Conservation (phyloP, 2,113 vertebrate genomes). For the Thalassarche chlororhynchos region DNA sequence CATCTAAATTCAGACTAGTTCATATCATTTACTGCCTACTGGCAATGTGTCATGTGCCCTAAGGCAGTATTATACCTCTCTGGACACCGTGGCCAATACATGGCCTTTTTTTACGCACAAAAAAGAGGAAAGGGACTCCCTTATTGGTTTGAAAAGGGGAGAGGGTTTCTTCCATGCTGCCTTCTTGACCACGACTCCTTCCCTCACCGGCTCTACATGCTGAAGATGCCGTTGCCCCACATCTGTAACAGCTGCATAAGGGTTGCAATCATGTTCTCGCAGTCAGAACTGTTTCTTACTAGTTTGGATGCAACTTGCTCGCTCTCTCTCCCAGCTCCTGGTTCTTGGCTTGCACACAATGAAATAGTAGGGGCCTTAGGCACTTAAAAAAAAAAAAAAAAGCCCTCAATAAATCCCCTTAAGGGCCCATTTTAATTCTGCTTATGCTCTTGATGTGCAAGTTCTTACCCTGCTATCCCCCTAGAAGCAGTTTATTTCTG, state of each 20-base stretch:
- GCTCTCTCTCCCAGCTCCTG: neutral
- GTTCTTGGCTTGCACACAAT: neutral
- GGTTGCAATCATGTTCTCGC: neutral
- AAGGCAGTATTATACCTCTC: neutral
- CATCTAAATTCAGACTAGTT: neutral
- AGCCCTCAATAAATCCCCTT: constrained; percentile 30
- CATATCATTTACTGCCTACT: neutral
- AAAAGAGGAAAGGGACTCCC: neutral
- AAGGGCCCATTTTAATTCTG: constrained; percentile 57
- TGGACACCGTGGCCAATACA: neutral
- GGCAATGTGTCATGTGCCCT: neutral
- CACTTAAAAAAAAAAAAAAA: neutral
- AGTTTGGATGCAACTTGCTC: neutral
- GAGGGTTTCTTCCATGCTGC: neutral
- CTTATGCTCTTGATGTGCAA: constrained; percentile 58
- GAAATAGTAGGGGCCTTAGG: constrained; percentile 35
- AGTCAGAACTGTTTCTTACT: neutral
- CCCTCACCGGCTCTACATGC: accelerated
- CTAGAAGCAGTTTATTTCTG: constrained; percentile 67
- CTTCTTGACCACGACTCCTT: neutral
- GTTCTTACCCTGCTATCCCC: constrained; percentile 51
- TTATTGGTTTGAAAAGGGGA: neutral
- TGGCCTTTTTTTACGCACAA: neutral
- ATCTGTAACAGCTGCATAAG: neutral
- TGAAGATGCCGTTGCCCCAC: neutral